Conservation (phyloP, 2,888 invertebrate species). For the Nymphalis urticae region DNA sequence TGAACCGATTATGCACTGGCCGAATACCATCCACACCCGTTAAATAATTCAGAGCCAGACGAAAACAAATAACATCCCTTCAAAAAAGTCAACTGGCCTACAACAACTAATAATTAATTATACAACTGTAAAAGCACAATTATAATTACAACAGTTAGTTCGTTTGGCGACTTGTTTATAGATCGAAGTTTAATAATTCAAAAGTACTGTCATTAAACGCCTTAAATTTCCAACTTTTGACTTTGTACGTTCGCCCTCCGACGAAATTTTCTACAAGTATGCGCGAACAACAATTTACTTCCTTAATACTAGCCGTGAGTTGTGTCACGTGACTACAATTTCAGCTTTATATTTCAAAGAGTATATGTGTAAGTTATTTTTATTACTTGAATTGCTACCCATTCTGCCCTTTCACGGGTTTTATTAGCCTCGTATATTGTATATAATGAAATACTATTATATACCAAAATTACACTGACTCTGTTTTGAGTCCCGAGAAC, state of each 20-base stretch:
- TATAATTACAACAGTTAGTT: neutral
- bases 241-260: slow-evolving; percentile 23
- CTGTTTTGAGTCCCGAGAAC: too few species aligned
- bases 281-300: slow-evolving; percentile 25
- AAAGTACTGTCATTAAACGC: slow-evolving; percentile 26
- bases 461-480: too few species aligned
- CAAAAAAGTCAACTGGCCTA: too few species aligned
- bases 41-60: too few species aligned
- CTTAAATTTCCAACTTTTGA: slow-evolving; percentile 25
- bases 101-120: too few species aligned
- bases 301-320: neutral
- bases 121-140: neutral
- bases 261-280: slow-evolving; percentile 31
- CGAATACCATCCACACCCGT: too few species aligned
- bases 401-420: too few species aligned
- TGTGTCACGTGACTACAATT: neutral
- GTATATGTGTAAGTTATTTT: neutral
- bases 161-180: slow-evolving; percentile 4
- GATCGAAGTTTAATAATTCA: slow-evolving; percentile 24
- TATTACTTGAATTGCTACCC: neutral
- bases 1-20: too few species aligned
- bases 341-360: neutral
- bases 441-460: too few species aligned
- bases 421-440: too few species aligned
- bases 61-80: too few species aligned